Conservation (phyloP, 2,797 vertebrate species). For the Takifugu ocellatus region DNA sequence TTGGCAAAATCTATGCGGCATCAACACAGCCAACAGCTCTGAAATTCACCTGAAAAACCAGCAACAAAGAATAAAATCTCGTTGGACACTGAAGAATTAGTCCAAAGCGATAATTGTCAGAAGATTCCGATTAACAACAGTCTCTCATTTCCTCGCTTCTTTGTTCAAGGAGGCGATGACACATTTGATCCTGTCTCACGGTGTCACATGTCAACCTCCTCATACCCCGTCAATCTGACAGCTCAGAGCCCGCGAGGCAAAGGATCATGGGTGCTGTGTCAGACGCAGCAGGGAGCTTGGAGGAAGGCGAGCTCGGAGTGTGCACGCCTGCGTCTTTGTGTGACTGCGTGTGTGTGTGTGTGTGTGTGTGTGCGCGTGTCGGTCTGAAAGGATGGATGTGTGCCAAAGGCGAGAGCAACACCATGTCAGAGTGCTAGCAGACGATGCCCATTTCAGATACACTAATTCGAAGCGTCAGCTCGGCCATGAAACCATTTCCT, state of each 20-base stretch:
- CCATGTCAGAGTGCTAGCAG: slow-evolving; percentile 80
- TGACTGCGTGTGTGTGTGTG: slow-evolving; percentile 10
- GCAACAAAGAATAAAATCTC: not conserved
- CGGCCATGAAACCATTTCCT: slow-evolving; percentile 80
- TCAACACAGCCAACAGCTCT: not conserved
- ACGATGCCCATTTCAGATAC: slow-evolving; percentile 77
- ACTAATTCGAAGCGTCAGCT: slow-evolving; percentile 78
- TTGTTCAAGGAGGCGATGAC: slow-evolving; percentile 72
- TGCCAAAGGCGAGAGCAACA: slow-evolving; percentile 78
- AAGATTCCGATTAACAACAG: slow-evolving; percentile 19
- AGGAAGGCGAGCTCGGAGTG: slow-evolving; percentile 52
- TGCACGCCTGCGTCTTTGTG: slow-evolving; percentile 20
- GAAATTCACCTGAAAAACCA: not conserved
- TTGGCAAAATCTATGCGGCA: not conserved
- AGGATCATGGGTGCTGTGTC: slow-evolving; percentile 75
- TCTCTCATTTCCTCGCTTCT: slow-evolving; percentile 62
- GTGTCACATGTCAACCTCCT: slow-evolving; percentile 69
- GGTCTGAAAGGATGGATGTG: slow-evolving; percentile 63
- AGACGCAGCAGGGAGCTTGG: slow-evolving; percentile 61
- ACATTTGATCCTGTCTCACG: slow-evolving; percentile 72
- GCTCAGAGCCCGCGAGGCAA: slow-evolving; percentile 69
- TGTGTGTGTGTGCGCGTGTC: slow-evolving; percentile 24
- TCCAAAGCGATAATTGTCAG: not conserved
- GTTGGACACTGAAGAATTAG: not conserved
- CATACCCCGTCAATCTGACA: slow-evolving; percentile 73